phyloP scores from a whole-genome alignment of 1,140 invertebrate species.

The Aphis gossypii region DNA sequence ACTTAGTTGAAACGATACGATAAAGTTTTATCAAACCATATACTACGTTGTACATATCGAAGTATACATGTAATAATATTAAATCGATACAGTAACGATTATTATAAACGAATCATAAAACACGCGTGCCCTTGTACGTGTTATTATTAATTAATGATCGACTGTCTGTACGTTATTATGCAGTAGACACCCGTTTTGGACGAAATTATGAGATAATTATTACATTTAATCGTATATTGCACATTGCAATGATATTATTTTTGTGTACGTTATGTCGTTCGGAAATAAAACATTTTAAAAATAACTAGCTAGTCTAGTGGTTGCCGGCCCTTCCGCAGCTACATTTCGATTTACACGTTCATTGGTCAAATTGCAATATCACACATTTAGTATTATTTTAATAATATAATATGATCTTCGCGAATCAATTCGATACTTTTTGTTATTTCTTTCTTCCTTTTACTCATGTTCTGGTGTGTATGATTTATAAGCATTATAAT shows the following conservation, averaged over 20 bases:
- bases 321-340: background rate
- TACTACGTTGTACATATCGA: background rate
- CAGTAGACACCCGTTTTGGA: background rate
- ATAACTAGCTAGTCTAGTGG: background rate
- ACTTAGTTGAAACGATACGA: background rate
- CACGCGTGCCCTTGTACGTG: background rate
- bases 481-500: background rate
- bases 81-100: background rate
- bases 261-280: background rate
- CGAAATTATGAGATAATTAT: background rate
- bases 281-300: slow-evolving; percentile 23
- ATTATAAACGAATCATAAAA: background rate
- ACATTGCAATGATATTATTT: background rate
- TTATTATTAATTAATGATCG: background rate
- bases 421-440: background rate
- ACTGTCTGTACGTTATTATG: background rate
- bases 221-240: background rate
- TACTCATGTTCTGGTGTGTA: background rate
- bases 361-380: background rate
- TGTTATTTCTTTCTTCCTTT: background rate
- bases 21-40: background rate
- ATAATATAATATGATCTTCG: background rate
- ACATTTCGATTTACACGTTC: background rate
- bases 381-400: background rate
- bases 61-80: background rate